Base-by-base conservation (phyloP, 2,113 vertebrate species). In the Siniperca knerii region DNA sequence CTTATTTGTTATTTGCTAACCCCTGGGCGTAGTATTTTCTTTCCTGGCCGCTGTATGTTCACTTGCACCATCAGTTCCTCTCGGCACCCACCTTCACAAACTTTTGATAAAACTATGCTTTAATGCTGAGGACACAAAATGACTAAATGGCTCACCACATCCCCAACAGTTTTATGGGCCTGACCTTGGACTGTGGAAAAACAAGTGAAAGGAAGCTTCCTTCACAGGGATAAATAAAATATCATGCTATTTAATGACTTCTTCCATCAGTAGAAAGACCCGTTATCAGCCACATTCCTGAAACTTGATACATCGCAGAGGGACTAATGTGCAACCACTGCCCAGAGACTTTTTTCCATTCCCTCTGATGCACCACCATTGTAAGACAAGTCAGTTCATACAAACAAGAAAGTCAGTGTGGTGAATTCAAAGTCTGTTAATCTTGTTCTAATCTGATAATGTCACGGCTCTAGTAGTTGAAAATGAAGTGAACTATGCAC, bases 151-250 rank as follows among this genome's bases (percentile, higher is more conserved):
- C n/a, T 64, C 4, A 42, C 21, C 20, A 29, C n/a, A 57, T 48
- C 52, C 52, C 3, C 9, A 16, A 12, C 29, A 20, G 42, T 33
- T 70, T 71, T 25, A 57, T 18, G 12, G 35, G 40, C 18, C 61
- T 29, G 21, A 54, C 4, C 11, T 48, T 68, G 6, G 7, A 29
- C 25, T 10, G 0, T 40, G 8, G 42, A 68, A 67, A 58, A 29
- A 75, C 54, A 60, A 61, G 37, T 68, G 21, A 78, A 52, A 69
- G 55, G 62, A 42, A 70, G 72, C 54, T 48, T 33, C 65, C 69
- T 42, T 60, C 11, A 50, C 29, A 33, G 23, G 62, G 8, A 23
- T 58, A 12, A 46, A 70, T 52, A 54, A 77, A 62, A 16, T n/a
- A 46, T 57, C 57, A 8, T 7, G 8, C 33, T 40, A 29, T 61